These are phyloP conservation scores for Athalia circularis DNA, from an alignment of 2,888 invertebrate genomes.

Conservation along the genomic window DNA sequence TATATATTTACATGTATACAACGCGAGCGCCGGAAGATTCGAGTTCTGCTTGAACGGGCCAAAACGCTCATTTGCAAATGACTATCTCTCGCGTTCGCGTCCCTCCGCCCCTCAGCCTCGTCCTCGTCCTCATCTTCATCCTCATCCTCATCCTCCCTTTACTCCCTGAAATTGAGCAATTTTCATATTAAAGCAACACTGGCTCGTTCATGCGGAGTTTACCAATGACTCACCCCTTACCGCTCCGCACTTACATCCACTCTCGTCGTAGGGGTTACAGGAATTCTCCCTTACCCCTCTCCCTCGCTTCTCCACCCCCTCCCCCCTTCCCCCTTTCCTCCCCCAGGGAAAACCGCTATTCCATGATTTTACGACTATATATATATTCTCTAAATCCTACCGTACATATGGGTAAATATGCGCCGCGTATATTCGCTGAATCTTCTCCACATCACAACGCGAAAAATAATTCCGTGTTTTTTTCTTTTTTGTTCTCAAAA, in stretches of 20 bases:
- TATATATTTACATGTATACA: not conserved
- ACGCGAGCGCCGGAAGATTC: not conserved
- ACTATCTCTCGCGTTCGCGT: not conserved
- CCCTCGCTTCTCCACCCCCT: not conserved
- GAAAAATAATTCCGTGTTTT: no score
- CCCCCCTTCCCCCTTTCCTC: not conserved
- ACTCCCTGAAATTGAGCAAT: slow-evolving; percentile 57
- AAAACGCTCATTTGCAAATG: slow-evolving; percentile 34
- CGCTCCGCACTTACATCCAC: slow-evolving; percentile 16
- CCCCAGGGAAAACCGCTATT: no score
- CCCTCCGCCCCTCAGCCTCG: not conserved
- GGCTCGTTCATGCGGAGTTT: slow-evolving; percentile 58
- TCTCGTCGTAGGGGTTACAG: not conserved
- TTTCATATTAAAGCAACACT: slow-evolving; percentile 60
- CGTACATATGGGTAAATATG: no score
- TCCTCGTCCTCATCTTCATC: slow-evolving; percentile 45
- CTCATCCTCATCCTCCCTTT: slow-evolving; percentile 46
- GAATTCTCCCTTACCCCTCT: not conserved
- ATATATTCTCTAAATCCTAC: no score
- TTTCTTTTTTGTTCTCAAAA: no score
- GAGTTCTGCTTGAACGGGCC: not conserved
- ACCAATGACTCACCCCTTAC: slow-evolving; percentile 45
- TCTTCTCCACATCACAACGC: no score
- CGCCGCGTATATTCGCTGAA: no score
- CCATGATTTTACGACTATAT: no score